A percentile compares a stretch with the other conserved stretches of the same genome.
phyloP scores from a whole-genome alignment of 35 echinoderm and acorn worm genomes.

The Ophiothrix spiculata region DNA sequence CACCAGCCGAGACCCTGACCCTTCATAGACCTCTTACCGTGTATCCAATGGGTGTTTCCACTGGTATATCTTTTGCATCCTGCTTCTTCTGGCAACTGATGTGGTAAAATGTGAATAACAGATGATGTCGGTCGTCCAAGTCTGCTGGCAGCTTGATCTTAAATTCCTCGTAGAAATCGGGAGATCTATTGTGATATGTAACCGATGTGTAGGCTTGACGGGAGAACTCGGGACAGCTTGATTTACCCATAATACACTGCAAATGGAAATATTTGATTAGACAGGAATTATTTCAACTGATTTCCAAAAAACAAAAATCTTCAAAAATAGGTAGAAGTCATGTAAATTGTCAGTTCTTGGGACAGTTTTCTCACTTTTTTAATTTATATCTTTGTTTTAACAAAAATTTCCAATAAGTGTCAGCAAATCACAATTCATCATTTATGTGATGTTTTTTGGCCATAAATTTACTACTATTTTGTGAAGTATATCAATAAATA shows the following conservation, averaged over 20 bases:
- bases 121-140: conserved; percentile 70
- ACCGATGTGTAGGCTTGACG: conserved; percentile 78
- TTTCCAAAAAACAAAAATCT: no score
- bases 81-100: conserved; percentile 96
- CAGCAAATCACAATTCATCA: background rate
- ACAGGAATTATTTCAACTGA: no score
- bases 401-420: background rate
- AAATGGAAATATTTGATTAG: no score
- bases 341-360: no score
- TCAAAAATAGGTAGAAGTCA: no score
- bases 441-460: no score
- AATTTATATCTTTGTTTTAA: no score
- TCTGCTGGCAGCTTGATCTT: conserved; percentile 89
- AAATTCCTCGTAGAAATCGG: conserved; percentile 98
- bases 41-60: conserved; percentile 97
- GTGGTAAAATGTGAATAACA: conserved; percentile 93
- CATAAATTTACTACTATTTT: no score
- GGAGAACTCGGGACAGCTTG: conserved; percentile 73
- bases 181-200: conserved; percentile 92
- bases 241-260: conserved; percentile 90
- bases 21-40: no score
- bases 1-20: no score
- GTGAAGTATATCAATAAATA: no score
- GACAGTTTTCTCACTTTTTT: background rate
- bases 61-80: conserved; percentile 52